A percentile compares a stretch with the other conserved stretches of the same genome.
phyloP scores from a whole-genome alignment of 2,888 invertebrate species.

The Sesia apiformis region DNA sequence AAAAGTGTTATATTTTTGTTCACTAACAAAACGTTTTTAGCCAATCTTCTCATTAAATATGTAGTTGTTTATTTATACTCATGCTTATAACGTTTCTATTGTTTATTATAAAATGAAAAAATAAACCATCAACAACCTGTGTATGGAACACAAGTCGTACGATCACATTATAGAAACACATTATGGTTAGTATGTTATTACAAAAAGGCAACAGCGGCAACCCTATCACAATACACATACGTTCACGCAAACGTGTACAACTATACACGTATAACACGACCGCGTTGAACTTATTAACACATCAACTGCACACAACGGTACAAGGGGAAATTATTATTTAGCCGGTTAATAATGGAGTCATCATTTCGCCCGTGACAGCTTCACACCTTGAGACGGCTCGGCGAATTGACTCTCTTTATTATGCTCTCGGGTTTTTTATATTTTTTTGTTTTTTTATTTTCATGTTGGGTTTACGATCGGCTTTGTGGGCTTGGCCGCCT shows the following conservation, averaged over 20 bases:
- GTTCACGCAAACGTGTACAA: slow-evolving; percentile 7
- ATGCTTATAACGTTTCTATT: too few species aligned
- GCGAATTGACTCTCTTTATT: slow-evolving; percentile 64
- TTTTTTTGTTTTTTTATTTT: slow-evolving; percentile 37
- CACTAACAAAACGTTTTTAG: too few species aligned
- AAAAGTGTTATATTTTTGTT: too few species aligned
- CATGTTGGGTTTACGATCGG: slow-evolving; percentile 49
- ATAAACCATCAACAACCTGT: too few species aligned
- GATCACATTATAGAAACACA: too few species aligned
- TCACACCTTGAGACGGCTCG: slow-evolving; percentile 62
- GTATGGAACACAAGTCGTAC: too few species aligned
- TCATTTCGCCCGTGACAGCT: slow-evolving; percentile 69
- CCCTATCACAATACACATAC: slow-evolving; percentile 31
- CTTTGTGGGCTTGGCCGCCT: slow-evolving; percentile 41
- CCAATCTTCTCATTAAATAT: too few species aligned
- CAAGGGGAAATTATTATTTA: slow-evolving; percentile 55
- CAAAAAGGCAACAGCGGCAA: slow-evolving; percentile 15
- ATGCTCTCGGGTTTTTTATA: slow-evolving; percentile 28
- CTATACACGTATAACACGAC: slow-evolving; percentile 23
- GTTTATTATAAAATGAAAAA: too few species aligned
- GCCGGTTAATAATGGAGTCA: slow-evolving; percentile 69
- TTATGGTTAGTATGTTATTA: too few species aligned
- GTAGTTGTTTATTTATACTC: too few species aligned
- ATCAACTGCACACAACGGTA: slow-evolving; percentile 42
- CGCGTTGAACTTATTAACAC: slow-evolving; percentile 45